Evolutionary conservation across 2,888 invertebrate species (phyloP).

Genomic region (Eustalomyia histrio): DNA sequence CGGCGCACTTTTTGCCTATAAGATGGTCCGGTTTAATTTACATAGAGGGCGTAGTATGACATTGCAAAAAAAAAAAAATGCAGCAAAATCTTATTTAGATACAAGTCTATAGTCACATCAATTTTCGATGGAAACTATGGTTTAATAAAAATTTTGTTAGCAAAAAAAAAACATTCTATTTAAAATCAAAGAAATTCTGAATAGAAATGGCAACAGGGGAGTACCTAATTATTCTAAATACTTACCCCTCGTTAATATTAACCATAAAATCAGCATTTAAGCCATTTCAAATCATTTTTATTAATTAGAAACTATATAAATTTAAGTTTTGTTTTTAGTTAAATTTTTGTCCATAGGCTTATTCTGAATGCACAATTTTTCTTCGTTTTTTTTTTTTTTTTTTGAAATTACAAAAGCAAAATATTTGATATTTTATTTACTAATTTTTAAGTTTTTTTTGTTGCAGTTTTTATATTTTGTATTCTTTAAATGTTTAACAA

Average conservation of each 20-base stretch:
- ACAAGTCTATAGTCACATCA: no score
- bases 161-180: no score
- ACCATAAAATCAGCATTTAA: conserved; percentile 21
- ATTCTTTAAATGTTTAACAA: conserved; percentile 14
- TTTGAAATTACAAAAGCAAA: conserved; percentile 54
- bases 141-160: no score
- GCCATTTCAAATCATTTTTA: conserved; percentile 62
- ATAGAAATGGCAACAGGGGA: no score
- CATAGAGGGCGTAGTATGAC: no score
- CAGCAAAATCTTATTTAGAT: no score
- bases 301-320: conserved; percentile 61
- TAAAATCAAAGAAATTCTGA: no score
- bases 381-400: conserved; percentile 18
- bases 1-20: no score
- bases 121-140: no score
- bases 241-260: background rate
- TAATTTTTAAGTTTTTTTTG: conserved; percentile 21
- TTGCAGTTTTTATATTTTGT: conserved; percentile 25
- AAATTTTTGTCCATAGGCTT: conserved; percentile 16
- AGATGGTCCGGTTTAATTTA: no score
- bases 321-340: background rate
- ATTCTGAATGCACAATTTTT: conserved; percentile 38
- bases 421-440: conserved; percentile 28
- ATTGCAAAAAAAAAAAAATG: no score
- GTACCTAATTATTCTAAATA: background rate